Percentiles rank a stretch among this genome's conserved stretches.
These are phyloP conservation scores for Rhabdomys pumilio DNA, from an alignment of 2,797 vertebrate genomes.

Conservation along the genomic window DNA sequence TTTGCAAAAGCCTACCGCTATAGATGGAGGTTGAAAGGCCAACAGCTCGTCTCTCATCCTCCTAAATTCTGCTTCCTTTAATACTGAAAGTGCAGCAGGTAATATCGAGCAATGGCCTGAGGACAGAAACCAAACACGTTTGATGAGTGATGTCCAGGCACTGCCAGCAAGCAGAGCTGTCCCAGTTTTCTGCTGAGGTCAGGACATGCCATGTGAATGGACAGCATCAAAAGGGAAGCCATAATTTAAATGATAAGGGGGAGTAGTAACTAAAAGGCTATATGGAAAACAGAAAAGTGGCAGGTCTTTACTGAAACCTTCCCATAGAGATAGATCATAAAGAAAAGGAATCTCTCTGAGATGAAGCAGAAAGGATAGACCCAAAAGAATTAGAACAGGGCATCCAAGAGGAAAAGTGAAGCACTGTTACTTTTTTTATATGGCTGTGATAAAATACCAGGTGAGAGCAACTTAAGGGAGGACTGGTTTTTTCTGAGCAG, in stretches of 20 bases:
- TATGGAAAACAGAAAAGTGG: neutral
- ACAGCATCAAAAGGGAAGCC: neutral
- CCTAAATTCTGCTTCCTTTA: neutral
- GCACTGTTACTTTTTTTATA: neutral
- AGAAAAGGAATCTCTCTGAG: neutral
- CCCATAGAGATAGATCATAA: neutral
- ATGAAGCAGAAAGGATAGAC: neutral
- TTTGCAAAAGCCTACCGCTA: neutral
- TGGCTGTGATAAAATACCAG: neutral
- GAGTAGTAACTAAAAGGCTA: neutral
- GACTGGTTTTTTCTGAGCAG: neutral
- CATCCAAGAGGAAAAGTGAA: neutral
- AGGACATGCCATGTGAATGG: neutral
- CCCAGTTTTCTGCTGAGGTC: neutral
- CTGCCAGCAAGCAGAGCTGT: neutral
- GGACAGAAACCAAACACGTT: neutral
- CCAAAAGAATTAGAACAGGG: neutral
- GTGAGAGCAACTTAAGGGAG: neutral
- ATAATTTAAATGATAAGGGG: neutral
- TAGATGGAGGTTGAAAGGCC: neutral
- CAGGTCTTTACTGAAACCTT: neutral
- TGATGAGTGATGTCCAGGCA: neutral
- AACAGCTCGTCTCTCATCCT: neutral
- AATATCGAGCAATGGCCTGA: neutral
- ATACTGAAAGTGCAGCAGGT: neutral